Evolutionary conservation across 2,888 invertebrate species (phyloP).

Genomic region (Magallana nippona): DNA sequence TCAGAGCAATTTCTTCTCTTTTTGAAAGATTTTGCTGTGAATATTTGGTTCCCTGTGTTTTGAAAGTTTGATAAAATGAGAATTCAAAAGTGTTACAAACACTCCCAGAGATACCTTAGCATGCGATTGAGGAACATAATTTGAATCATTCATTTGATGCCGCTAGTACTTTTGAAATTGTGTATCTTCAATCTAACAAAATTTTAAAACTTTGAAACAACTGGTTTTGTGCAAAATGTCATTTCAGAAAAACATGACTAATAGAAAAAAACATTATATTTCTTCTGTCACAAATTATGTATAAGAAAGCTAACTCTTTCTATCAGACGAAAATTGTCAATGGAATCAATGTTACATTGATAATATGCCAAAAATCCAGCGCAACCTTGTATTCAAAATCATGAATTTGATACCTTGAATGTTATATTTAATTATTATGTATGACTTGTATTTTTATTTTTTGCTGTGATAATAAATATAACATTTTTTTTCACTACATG

Average conservation of each 20-base stretch:
- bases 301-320: background rate
- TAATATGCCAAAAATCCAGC: background rate
- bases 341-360: background rate
- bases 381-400: background rate
- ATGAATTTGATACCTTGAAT: background rate
- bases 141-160: slow-evolving; percentile 8
- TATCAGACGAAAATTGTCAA: background rate
- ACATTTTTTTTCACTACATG: too few species aligned
- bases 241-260: background rate
- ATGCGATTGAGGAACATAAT: slow-evolving; percentile 1
- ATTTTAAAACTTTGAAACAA: slow-evolving; percentile 7
- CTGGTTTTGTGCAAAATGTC: background rate
- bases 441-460: too few species aligned
- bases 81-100: background rate
- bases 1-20: background rate
- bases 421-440: background rate
- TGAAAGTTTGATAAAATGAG: background rate
- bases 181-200: background rate
- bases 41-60: background rate
- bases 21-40: background rate
- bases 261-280: too few species aligned
- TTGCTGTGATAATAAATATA: too few species aligned
- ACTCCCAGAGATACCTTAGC: slow-evolving; percentile 1
- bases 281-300: background rate
- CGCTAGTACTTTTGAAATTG: background rate